phyloP scores from a whole-genome alignment of 2,888 invertebrate genomes.

The Spatulosminthurus flaviceps region DNA sequence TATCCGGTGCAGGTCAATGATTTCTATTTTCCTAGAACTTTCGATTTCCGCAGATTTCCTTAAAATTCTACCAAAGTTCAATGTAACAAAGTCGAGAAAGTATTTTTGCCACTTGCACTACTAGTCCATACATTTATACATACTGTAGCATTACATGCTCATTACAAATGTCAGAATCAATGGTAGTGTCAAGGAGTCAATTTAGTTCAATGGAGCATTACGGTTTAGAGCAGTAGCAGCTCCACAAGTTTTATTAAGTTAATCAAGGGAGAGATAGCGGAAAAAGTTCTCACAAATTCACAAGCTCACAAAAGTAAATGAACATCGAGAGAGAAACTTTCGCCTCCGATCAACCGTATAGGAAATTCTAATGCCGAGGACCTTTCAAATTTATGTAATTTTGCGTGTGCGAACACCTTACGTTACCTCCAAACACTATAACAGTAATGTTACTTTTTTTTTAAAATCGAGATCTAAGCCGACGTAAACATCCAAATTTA shows the following conservation, averaged over 20 bases:
- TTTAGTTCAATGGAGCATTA: slow-evolving; percentile 25
- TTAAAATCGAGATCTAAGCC: neutral
- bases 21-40: neutral
- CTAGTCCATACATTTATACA: neutral
- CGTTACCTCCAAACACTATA: too few species aligned
- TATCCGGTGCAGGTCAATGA: slow-evolving; percentile 10
- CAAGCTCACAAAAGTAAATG: too few species aligned
- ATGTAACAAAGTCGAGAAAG: slow-evolving; percentile 20
- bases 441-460: too few species aligned
- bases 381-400: slow-evolving; percentile 6
- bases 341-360: slow-evolving; percentile 41
- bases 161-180: neutral
- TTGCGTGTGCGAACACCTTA: neutral
- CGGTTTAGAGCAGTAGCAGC: slow-evolving; percentile 14
- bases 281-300: slow-evolving; percentile 20
- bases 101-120: neutral
- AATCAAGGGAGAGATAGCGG: slow-evolving; percentile 25
- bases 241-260: neutral
- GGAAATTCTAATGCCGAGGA: neutral
- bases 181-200: neutral
- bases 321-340: slow-evolving; percentile 24
- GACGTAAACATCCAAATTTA: slow-evolving; percentile 4
- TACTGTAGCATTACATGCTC: too few species aligned
- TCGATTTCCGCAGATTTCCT: neutral
- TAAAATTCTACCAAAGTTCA: neutral